Conservation (phyloP, 2,797 vertebrate genomes). For the Gambelia wislizenii region DNA sequence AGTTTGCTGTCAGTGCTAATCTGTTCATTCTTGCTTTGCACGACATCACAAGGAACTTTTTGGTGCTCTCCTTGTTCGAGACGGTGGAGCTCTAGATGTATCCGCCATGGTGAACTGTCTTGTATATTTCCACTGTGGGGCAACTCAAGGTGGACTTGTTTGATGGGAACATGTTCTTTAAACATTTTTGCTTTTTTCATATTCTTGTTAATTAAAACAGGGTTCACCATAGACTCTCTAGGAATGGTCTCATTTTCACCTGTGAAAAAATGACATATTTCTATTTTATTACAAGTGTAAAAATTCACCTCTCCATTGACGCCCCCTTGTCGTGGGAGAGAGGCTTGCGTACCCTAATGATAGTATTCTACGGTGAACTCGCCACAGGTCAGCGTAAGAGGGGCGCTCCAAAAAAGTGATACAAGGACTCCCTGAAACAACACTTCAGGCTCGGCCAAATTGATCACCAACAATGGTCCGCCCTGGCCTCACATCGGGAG, state of each 20-base stretch:
- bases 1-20: constrained; percentile 46
- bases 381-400: too few species aligned
- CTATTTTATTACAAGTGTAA: neutral
- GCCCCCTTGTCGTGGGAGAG: too few species aligned
- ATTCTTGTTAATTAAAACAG: constrained; percentile 78
- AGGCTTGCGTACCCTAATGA: too few species aligned
- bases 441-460: too few species aligned
- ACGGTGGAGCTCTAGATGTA: constrained; percentile 81
- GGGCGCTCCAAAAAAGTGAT: too few species aligned
- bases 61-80: constrained; percentile 45
- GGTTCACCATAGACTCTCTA: constrained; percentile 69
- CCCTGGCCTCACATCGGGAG: too few species aligned
- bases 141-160: constrained; percentile 66
- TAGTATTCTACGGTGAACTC: too few species aligned
- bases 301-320: too few species aligned
- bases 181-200: constrained; percentile 62
- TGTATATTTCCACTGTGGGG: neutral
- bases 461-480: too few species aligned
- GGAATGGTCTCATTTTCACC: constrained; percentile 60
- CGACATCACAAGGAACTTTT: neutral
- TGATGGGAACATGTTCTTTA: constrained; percentile 58
- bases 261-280: constrained; percentile 48
- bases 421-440: too few species aligned
- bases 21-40: neutral
- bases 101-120: constrained; percentile 76